These are phyloP conservation scores for Sciurus vulgaris DNA, from an alignment of 2,797 vertebrate species.

Conservation along the genomic window DNA sequence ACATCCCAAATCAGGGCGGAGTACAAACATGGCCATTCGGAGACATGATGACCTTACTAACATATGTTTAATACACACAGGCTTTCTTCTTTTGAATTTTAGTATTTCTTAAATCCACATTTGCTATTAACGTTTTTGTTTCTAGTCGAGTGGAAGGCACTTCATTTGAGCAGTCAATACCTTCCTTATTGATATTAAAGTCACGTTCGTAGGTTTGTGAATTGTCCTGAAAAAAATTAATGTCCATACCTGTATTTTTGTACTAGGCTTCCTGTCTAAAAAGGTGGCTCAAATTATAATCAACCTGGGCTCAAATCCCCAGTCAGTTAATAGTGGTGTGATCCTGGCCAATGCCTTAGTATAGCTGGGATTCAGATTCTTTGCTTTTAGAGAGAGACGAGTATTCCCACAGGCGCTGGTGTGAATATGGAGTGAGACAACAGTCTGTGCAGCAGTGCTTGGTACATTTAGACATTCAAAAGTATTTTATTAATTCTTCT, in stretches of 20 bases:
- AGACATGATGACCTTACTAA: neutral
- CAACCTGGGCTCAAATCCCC: neutral
- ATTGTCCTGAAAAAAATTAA: neutral
- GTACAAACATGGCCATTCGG: neutral
- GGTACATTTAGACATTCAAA: neutral
- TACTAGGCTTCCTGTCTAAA: neutral
- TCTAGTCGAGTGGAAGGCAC: neutral
- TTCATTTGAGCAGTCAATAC: neutral
- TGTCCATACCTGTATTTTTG: neutral
- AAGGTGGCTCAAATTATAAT: neutral
- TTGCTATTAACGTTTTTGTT: neutral
- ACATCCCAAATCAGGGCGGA: neutral
- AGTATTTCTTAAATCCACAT: neutral
- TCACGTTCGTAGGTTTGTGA: neutral
- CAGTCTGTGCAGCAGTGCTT: neutral
- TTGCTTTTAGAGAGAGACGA: neutral
- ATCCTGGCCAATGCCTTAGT: neutral
- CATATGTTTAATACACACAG: neutral
- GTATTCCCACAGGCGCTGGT: neutral
- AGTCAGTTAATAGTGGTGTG: neutral
- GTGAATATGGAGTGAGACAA: neutral
- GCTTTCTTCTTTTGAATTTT: neutral
- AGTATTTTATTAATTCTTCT: neutral
- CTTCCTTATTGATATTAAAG: slow-evolving; percentile 14
- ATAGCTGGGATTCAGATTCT: neutral